These are phyloP conservation scores for Drosophila picticornis DNA, from an alignment of 2,888 invertebrate genomes.

Conservation along the genomic window DNA sequence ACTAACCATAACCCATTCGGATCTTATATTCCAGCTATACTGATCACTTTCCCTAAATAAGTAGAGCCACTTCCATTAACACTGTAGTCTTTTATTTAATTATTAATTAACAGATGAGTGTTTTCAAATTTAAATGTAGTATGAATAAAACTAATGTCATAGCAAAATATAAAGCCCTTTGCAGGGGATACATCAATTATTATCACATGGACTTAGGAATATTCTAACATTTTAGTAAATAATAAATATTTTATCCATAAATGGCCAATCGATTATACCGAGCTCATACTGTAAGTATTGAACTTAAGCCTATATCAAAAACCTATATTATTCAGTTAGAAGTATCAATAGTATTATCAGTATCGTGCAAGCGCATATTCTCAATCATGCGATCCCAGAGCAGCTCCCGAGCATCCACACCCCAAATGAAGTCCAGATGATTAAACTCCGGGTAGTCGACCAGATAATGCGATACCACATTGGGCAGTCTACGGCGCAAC, in stretches of 20 bases:
- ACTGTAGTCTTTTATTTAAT: constrained; percentile 19
- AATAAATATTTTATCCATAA: constrained; percentile 41
- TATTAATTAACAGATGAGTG: constrained; percentile 24
- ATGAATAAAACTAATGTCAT: not conserved
- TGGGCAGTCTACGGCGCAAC: constrained; percentile 81
- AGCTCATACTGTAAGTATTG: constrained; percentile 54
- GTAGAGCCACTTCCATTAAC: constrained; percentile 35
- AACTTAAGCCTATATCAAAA: constrained; percentile 8
- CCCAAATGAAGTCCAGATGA: constrained; percentile 91
- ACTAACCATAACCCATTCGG: not conserved
- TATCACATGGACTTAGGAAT: constrained; percentile 28
- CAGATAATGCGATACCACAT: constrained; percentile 85
- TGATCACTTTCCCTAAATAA: not conserved
- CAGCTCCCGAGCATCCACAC: constrained; percentile 87
- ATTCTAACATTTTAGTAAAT: constrained; percentile 19
- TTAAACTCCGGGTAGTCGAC: constrained; percentile 87
- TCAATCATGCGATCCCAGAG: constrained; percentile 87
- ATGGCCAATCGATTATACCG: constrained; percentile 19
- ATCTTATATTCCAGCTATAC: not conserved
- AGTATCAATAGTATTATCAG: constrained; percentile 52
- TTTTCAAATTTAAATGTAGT: not conserved
- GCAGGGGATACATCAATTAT: not conserved
- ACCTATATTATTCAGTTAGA: constrained; percentile 14
- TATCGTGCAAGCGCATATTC: constrained; percentile 84
- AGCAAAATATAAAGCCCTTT: not conserved